phyloP scores from a whole-genome alignment of 2,888 invertebrate species.

The Cataglyphis rosenhaueri region DNA sequence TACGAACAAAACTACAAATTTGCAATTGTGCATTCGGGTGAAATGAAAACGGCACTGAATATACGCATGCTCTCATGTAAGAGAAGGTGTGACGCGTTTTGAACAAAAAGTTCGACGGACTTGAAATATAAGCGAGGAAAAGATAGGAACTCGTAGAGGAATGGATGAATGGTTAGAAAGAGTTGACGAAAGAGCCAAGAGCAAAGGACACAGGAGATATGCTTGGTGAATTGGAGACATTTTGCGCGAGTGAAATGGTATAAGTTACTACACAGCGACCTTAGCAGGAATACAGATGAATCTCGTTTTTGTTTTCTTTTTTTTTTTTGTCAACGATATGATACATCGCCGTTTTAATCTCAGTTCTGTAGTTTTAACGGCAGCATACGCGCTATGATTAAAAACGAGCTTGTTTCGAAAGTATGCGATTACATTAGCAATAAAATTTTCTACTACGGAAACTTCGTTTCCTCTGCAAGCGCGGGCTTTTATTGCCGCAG shows the following conservation, averaged over 20 bases:
- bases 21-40: slow-evolving; percentile 69
- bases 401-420: slow-evolving; percentile 42
- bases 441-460: slow-evolving; percentile 27
- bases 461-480: neutral
- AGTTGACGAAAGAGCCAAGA: slow-evolving; percentile 55
- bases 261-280: slow-evolving; percentile 1
- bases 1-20: slow-evolving; percentile 77
- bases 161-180: slow-evolving; percentile 59
- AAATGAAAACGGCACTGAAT: slow-evolving; percentile 74
- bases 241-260: slow-evolving; percentile 22
- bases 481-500: neutral
- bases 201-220: slow-evolving; percentile 29
- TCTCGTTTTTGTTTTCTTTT: neutral
- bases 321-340: slow-evolving; percentile 32
- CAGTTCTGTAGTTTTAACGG: neutral
- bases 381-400: slow-evolving; percentile 28
- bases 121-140: slow-evolving; percentile 38
- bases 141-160: neutral
- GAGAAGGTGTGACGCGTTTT: slow-evolving; percentile 45
- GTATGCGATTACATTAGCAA: slow-evolving; percentile 46
- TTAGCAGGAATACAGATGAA: slow-evolving; percentile 21
- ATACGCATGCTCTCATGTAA: slow-evolving; percentile 47
- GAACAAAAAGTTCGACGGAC: slow-evolving; percentile 55
- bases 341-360: slow-evolving; percentile 43
- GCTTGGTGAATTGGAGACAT: slow-evolving; percentile 34